Base-by-base conservation (phyloP, 1,140 invertebrate species). In the Bactericera cockerelli region DNA sequence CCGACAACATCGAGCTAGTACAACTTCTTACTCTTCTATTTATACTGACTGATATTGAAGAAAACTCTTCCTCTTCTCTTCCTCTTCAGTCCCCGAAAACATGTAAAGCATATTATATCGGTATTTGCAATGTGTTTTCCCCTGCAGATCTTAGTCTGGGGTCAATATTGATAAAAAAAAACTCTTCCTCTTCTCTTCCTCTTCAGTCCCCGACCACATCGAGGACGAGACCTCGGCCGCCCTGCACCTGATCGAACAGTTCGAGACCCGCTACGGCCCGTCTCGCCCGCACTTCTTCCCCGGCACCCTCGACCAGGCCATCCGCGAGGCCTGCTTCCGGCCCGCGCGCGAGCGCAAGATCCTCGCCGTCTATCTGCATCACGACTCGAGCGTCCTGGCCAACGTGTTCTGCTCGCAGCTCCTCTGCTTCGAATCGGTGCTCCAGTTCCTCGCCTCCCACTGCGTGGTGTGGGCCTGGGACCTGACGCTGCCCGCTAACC, bases 401-500 rank as follows among this genome's bases (percentile, higher is more conserved):
- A 94, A 98, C 74, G 90, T 97, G 62, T 98, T 96, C 78, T 97
- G 93, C 74, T 92, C 91, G 58, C 89, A 96, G 71, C 76, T 93
- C 58, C 75, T 97, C 59, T 91, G 91, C 70, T 85, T 84, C 65
- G 91, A 94, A 68, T 86, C 86, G 53, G 83, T 96, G 55, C 81
- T 93, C 55, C 84, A 90, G 70, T 86, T 86, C 62, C 77, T 97
- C 26, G 81, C 83, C 56, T 81, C 79, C 26, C 92, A 93, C 76
- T 96, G 95, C 74, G 74, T 96, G 22, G 79, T 92, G 0, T 97
- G 89, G 81, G 92, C 91, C 55, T 98, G 93, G 93, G 93, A 98
- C 72, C 78, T 96, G 61, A 93, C 92, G 1, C 80, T 81, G 63
- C 83, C 88, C 64, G 81, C 82, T 62, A 95, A 95, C 72, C 84